Percentiles rank a stretch among this genome's conserved stretches.
Evolutionary conservation across 2,113 vertebrate species (phyloP).

Genomic region (Etheostoma spectabile): DNA sequence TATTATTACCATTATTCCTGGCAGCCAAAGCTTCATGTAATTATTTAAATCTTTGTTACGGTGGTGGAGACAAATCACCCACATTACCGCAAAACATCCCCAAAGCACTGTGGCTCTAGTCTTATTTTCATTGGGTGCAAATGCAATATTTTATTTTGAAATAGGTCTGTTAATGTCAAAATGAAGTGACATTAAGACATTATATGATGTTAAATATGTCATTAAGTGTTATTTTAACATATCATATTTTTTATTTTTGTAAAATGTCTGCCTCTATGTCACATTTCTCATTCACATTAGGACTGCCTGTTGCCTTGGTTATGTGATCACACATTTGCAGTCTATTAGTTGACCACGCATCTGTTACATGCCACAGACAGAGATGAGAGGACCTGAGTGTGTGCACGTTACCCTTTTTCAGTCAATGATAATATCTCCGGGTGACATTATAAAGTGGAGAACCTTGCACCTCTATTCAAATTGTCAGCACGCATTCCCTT

Average conservation of each 20-base stretch:
- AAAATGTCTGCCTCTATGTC: slow-evolving; percentile 35
- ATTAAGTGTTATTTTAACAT: background rate
- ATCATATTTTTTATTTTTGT: background rate
- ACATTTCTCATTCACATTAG: slow-evolving; percentile 28
- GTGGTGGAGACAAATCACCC: background rate
- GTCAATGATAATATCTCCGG: background rate
- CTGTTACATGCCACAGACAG: background rate
- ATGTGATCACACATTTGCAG: background rate
- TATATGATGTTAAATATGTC: background rate
- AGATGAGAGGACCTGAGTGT: background rate
- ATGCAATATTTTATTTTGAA: background rate
- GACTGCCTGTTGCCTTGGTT: slow-evolving; percentile 13
- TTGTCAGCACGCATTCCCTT: background rate
- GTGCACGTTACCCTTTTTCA: background rate
- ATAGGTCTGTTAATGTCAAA: background rate
- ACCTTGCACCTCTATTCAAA: background rate
- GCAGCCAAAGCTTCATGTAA: background rate
- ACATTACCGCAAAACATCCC: background rate
- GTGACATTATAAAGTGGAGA: background rate
- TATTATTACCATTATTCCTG: background rate
- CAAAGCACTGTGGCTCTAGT: background rate
- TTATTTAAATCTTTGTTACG: background rate
- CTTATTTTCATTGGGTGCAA: background rate
- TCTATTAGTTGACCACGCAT: background rate
- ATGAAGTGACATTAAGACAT: background rate